Base-by-base conservation (phyloP, 2,888 invertebrate genomes). In the Baccha elongata region DNA sequence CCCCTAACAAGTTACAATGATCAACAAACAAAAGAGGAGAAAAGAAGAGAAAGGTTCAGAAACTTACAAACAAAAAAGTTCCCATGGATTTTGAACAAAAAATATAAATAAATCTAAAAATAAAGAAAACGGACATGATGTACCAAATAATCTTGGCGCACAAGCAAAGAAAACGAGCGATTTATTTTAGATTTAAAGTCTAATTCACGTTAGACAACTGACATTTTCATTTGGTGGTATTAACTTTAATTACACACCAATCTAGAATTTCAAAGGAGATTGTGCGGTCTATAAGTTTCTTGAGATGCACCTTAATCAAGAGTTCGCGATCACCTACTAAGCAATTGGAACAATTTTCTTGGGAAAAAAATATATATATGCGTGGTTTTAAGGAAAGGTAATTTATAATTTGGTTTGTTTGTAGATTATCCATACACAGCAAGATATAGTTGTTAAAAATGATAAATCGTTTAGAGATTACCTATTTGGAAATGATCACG, bases 231-330 rank as follows among this genome's bases (percentile, higher is more conserved):
- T 76, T 65, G 53, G 32, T 60, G 65, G 40, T 62, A 76, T 81
- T 62, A 67, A 60, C 46, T 76, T 76, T 81, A 81, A 81, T 81
- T 81, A 81, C 81, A 81, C 21, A 44, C 46, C 46, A 71, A 76
- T 81, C 52, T 71, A 52, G 19, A 75, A 50, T 75, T 81, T 71
- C 60, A 64, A 67, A 81, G 62, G 52, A 64, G 40, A 58, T 65
- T 32, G 55, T 40, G 44, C 26, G 29, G 8, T 17, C 15, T 2
- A 4, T n/a, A 2, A 6, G 21, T 5, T 37, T 4, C 3, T 37
- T n/a, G 37, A 19, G 29, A 40, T 42, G 46, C 40, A 40, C 55
- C 35, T 69, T 69, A 68, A 80, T 68, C 62, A 29, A 62, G 23
- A 13, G 23, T 26, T 29, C 10, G 32, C 32, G 17, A 72, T 60